Base-by-base conservation (phyloP, 2,888 invertebrate genomes). In the Hetaerina titia region DNA sequence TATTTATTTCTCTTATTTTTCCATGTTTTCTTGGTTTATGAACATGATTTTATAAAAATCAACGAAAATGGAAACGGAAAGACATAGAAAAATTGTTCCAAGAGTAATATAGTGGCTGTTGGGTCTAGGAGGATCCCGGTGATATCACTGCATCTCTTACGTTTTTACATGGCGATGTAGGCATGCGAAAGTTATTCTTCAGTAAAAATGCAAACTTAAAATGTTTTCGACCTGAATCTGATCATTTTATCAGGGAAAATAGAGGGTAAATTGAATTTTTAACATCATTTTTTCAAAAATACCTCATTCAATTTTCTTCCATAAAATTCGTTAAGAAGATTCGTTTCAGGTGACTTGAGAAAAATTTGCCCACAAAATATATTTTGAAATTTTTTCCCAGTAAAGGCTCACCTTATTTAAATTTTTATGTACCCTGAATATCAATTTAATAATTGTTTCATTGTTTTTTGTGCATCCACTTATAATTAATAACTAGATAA, bases 1-100 rank as follows among this genome's bases (percentile, higher is more conserved):
- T 89, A 58, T 89, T 89, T 89, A 13, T 13, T 89, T 89, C 57
- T 22, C 22, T 13, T 57, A 22, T 89, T 89, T 88, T 88, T 89
- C 22, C 15, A 57, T 89, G 22, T 19, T 89, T 11, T n/a, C 89
- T 56, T 58, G 89, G 57, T 2, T 58, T n/a, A 22, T 56, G 58
- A 57, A 56, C n/a, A 22, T 56, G 89, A 89, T 57, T 57, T 56
- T 58, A 11, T 81, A 0, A 4, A 6, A n/a, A 11, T 69, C 45
- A 1, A 45, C 45, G 45, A 45, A 69, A 69, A 69, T 19, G n/a
- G 69, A 69, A 45, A 45, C 45, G 45, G 45, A 45, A 45, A 64
- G 45, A 45, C 45, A 45, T 45, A 45, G 45, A 45, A 45, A 45
- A 45, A 45, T n/a, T n/a, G n/a, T n/a, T n/a, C n/a, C n/a, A n/a